phyloP scores from a whole-genome alignment of 2,888 invertebrate genomes.

The Tetramorium bicarinatum region DNA sequence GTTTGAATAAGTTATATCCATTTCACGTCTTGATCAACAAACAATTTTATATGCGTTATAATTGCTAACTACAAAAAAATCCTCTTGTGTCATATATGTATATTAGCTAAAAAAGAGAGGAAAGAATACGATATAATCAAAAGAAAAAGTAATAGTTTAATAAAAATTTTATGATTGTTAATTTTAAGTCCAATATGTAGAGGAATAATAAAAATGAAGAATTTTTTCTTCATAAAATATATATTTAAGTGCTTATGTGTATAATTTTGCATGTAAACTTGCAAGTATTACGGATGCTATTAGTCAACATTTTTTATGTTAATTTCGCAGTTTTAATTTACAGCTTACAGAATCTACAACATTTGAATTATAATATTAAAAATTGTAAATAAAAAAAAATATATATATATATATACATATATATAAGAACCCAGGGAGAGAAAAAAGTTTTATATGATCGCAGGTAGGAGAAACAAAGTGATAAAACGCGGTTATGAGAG shows the following conservation, averaged over 20 bases:
- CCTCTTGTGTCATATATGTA: not conserved
- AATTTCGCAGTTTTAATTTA: not conserved
- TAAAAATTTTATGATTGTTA: not conserved
- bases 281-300: not conserved
- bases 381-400: not conserved
- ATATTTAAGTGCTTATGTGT: not conserved
- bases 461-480: not conserved
- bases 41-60: not conserved
- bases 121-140: not conserved
- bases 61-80: not conserved
- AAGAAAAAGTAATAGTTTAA: not conserved
- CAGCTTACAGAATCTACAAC: not conserved
- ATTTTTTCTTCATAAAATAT: not conserved
- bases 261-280: not conserved
- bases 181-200: not conserved
- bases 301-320: not conserved
- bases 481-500: conserved; percentile 1
- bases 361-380: not conserved
- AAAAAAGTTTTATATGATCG: not conserved
- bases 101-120: not conserved
- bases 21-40: not conserved
- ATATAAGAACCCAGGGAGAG: not conserved
- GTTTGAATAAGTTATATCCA: not conserved
- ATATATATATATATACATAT: not conserved
- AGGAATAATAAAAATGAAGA: not conserved